These are phyloP conservation scores for Labeo rohita DNA, from an alignment of 2,113 vertebrate genomes.

Conservation along the genomic window DNA sequence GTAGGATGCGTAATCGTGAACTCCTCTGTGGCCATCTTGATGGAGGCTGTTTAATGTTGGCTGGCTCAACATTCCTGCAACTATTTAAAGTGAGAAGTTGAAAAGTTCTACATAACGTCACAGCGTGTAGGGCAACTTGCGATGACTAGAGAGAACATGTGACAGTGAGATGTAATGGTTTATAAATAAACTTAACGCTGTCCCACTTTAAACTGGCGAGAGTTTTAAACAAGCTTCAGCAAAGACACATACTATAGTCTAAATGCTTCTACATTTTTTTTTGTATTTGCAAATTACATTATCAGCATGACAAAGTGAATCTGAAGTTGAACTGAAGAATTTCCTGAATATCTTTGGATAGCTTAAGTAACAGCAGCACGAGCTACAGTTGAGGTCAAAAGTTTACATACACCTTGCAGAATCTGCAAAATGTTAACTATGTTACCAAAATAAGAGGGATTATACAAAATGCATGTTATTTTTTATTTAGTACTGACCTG, in stretches of 20 bases:
- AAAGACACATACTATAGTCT: background rate
- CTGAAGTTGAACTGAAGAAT: background rate
- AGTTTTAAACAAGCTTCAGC: background rate
- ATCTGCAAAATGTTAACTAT: too few species aligned
- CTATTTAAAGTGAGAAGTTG: slow-evolving; percentile 7
- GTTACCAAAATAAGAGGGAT: too few species aligned
- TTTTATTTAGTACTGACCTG: too few species aligned
- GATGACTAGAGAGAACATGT: background rate
- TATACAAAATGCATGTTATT: too few species aligned
- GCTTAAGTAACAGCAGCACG: background rate
- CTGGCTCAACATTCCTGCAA: slow-evolving; percentile 4
- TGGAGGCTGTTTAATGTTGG: slow-evolving; percentile 8
- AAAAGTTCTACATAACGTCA: background rate
- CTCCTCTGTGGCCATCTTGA: slow-evolving; percentile 40
- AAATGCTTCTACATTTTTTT: background rate
- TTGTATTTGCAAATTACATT: background rate
- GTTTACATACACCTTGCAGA: too few species aligned
- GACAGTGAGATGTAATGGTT: background rate
- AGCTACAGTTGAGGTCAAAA: background rate
- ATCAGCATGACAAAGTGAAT: background rate
- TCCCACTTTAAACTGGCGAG: background rate
- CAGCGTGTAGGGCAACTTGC: background rate
- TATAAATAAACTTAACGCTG: slow-evolving; percentile 4
- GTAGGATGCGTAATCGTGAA: slow-evolving; percentile 43
- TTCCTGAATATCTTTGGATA: background rate